Conservation (phyloP, 2,888 invertebrate genomes). For the Hirtodrosophila duncani region DNA sequence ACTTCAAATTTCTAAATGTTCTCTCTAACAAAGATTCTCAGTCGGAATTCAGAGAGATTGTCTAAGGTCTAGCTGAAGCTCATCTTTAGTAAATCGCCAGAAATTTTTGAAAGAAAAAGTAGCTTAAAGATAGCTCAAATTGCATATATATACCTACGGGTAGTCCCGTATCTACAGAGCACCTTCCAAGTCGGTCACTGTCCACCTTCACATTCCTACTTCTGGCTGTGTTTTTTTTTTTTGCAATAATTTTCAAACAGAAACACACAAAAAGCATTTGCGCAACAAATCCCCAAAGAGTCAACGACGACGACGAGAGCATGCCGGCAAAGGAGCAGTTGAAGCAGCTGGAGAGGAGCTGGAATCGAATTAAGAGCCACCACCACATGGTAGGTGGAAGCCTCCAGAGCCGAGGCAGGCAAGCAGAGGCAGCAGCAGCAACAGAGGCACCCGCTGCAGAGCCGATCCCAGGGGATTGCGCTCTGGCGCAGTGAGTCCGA, state of each 20-base stretch:
- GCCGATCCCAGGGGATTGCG: slow-evolving; percentile 50
- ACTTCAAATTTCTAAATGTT: no score
- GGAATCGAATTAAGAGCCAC: slow-evolving; percentile 78
- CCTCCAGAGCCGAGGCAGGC: no score
- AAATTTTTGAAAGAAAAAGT: no score
- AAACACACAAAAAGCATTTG: slow-evolving; percentile 72
- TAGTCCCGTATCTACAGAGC: no score
- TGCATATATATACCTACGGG: no score
- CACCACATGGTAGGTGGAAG: slow-evolving; percentile 46
- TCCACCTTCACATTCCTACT: no score
- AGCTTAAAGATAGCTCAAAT: no score
- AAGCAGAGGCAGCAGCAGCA: slow-evolving; percentile 27
- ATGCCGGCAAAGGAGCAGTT: slow-evolving; percentile 35
- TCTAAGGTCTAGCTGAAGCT: no score
- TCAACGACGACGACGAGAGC: slow-evolving; percentile 5
- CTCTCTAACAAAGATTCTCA: no score
- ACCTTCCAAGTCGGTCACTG: no score
- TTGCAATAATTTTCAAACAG: slow-evolving; percentile 71
- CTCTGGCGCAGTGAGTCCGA: slow-evolving; percentile 55
- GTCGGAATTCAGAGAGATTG: no score
- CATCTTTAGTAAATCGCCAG: no score
- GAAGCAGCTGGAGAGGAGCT: slow-evolving; percentile 52
- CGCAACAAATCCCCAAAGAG: slow-evolving; percentile 59
- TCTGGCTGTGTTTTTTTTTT: slow-evolving; percentile 26
- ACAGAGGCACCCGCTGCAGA: slow-evolving; percentile 52